These are phyloP conservation scores for Lasioglossum albipes DNA, from an alignment of 1,140 invertebrate genomes.

Conservation along the genomic window DNA sequence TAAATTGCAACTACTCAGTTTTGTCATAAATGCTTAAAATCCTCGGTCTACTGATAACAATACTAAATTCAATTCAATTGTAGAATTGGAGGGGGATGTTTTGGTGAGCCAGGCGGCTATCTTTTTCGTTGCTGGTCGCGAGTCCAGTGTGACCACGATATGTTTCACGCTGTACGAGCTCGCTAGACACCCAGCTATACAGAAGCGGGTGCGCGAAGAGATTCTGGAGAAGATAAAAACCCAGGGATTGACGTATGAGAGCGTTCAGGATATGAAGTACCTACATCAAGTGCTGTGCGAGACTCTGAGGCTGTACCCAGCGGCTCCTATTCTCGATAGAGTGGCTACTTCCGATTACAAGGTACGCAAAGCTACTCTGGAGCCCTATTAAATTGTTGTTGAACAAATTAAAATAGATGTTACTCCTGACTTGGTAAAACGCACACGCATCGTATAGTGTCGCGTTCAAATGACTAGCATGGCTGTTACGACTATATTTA, in stretches of 20 bases:
- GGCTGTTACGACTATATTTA: no score
- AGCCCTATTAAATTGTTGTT: no score
- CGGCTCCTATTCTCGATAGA: constrained; percentile 81
- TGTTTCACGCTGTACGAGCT: constrained; percentile 74
- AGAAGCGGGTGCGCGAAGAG: constrained; percentile 80
- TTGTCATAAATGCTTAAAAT: no score
- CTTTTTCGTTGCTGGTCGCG: constrained; percentile 80
- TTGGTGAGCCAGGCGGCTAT: constrained; percentile 68
- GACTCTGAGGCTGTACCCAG: constrained; percentile 81
- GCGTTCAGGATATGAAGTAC: constrained; percentile 64
- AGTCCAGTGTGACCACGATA: constrained; percentile 80
- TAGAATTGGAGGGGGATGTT: constrained; percentile 58
- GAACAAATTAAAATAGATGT: no score
- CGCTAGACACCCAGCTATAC: constrained; percentile 65
- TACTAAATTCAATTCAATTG: neutral
- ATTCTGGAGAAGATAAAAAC: constrained; percentile 76
- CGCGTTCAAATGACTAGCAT: no score
- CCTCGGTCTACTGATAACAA: neutral
- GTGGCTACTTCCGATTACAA: constrained; percentile 72
- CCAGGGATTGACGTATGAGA: constrained; percentile 58
- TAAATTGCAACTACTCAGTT: no score
- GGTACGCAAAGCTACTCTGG: constrained; percentile 15
- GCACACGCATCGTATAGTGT: no score
- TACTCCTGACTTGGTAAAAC: no score
- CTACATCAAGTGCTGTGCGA: constrained; percentile 65